Conservation (phyloP, 2,113 vertebrate species). For the Gobius niger region DNA sequence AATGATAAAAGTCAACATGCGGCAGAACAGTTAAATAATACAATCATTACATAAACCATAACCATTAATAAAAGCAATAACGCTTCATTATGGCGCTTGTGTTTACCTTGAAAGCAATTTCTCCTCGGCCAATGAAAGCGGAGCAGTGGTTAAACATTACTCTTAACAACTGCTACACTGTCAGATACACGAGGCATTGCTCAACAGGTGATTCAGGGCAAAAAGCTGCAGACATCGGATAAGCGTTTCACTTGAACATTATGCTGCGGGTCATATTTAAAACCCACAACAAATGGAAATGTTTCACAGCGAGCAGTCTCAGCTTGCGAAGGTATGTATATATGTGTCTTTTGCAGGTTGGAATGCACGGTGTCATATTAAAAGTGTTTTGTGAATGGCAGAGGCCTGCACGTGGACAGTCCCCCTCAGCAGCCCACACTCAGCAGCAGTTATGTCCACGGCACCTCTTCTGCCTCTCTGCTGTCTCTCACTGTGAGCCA, state of each 20-base stretch:
- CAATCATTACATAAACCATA: background rate
- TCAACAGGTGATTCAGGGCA: background rate
- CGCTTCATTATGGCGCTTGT: background rate
- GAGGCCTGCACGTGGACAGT: slow-evolving; percentile 70
- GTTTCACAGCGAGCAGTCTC: slow-evolving; percentile 12
- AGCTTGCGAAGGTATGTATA: slow-evolving; percentile 37
- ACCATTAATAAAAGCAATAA: background rate
- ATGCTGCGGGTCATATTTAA: slow-evolving; percentile 18
- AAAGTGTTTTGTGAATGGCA: slow-evolving; percentile 42
- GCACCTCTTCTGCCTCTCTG: slow-evolving; percentile 65
- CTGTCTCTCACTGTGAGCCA: slow-evolving; percentile 77
- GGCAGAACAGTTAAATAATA: background rate
- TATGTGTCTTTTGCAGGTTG: background rate
- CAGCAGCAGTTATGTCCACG: slow-evolving; percentile 84
- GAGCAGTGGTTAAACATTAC: slow-evolving; percentile 40
- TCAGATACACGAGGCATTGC: background rate
- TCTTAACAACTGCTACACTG: background rate
- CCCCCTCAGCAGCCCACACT: slow-evolving; percentile 55
- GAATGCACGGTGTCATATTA: background rate
- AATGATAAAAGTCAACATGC: no score
- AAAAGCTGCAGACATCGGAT: background rate
- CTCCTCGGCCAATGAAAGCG: background rate
- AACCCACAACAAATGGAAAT: slow-evolving; percentile 17
- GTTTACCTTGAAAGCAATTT: background rate
- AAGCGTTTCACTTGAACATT: background rate